phyloP scores from a whole-genome alignment of 1,140 invertebrate genomes.

The Lordiphosa stackelbergi region DNA sequence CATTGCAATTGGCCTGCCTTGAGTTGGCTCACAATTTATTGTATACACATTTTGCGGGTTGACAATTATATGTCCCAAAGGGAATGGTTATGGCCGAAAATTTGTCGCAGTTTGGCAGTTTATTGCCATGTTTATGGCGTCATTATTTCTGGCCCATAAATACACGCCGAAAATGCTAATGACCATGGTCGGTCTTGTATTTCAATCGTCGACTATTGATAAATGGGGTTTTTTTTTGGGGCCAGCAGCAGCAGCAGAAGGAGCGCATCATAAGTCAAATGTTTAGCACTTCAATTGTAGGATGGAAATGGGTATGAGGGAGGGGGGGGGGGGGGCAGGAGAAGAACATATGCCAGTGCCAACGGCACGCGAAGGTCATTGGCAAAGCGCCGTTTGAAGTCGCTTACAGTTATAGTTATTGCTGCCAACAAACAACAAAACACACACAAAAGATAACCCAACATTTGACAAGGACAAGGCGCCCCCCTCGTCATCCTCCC shows the following conservation, averaged over 20 bases:
- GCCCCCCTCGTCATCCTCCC: constrained; percentile 12
- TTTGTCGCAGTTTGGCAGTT: constrained; percentile 69
- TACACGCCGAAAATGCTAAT: constrained; percentile 73
- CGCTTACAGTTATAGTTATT: constrained; percentile 55
- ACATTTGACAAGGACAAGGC: constrained; percentile 71
- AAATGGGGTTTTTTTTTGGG: constrained; percentile 50
- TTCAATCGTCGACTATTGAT: constrained; percentile 68
- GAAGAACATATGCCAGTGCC: constrained; percentile 54
- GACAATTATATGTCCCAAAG: constrained; percentile 67
- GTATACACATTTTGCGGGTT: constrained; percentile 48
- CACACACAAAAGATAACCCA: constrained; percentile 55
- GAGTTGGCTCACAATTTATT: constrained; percentile 54
- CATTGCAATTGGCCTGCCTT: constrained; percentile 48
- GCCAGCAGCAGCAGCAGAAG: constrained; percentile 45
- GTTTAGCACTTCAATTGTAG: constrained; percentile 43
- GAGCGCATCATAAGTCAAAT: constrained; percentile 70
- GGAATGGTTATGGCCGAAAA: constrained; percentile 47
- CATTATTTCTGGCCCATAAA: constrained; percentile 69
- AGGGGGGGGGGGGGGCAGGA: constrained; percentile 7
- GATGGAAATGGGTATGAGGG: constrained; percentile 1
- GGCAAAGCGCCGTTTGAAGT: constrained; percentile 59
- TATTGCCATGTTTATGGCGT: constrained; percentile 70
- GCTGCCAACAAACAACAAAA: constrained; percentile 34
- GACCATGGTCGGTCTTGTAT: constrained; percentile 55
- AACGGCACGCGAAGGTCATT: constrained; percentile 68